These are phyloP conservation scores for Cyprinodon variegatus DNA, from an alignment of 2,113 vertebrate species.

Conservation along the genomic window DNA sequence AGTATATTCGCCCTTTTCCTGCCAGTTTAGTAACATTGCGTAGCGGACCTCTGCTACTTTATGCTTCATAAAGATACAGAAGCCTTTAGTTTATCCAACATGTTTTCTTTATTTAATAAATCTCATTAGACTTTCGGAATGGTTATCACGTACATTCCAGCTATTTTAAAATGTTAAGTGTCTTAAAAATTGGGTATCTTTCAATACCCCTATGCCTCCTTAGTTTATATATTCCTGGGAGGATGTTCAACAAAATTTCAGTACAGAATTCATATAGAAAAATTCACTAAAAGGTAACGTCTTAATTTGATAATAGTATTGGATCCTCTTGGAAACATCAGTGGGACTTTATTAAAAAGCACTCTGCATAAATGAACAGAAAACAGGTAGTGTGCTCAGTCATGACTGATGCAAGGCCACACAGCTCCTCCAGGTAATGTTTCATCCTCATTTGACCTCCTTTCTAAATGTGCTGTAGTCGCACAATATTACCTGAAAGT, in stretches of 20 bases:
- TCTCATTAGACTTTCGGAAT: not conserved
- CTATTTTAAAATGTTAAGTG: not conserved
- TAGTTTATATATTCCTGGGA: not conserved
- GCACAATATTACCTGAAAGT: not conserved
- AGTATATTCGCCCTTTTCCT: not conserved
- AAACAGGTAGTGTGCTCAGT: constrained; percentile 30
- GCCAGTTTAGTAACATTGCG: too few relatives aligned
- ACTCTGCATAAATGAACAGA: constrained; percentile 18
- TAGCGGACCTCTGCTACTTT: not conserved
- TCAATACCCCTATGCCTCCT: not conserved
- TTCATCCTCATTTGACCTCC: constrained; percentile 51
- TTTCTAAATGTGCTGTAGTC: constrained; percentile 27
- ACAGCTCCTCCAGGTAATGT: constrained; percentile 37
- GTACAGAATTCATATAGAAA: not conserved
- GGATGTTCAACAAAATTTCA: not conserved
- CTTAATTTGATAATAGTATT: not conserved
- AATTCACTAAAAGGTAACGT: not conserved
- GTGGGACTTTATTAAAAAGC: constrained; percentile 12
- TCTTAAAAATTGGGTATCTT: not conserved
- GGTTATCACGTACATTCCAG: not conserved
- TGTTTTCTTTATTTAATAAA: not conserved
- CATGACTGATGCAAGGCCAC: constrained; percentile 16
- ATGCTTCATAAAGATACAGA: not conserved
- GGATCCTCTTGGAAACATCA: constrained; percentile 11
- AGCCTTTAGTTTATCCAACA: too few relatives aligned